Evolutionary conservation across 53 echinoderm and acorn worm species (phyloP), one percentile per base, ranked within the genome.

Genomic region (Crossaster papposus): DNA sequence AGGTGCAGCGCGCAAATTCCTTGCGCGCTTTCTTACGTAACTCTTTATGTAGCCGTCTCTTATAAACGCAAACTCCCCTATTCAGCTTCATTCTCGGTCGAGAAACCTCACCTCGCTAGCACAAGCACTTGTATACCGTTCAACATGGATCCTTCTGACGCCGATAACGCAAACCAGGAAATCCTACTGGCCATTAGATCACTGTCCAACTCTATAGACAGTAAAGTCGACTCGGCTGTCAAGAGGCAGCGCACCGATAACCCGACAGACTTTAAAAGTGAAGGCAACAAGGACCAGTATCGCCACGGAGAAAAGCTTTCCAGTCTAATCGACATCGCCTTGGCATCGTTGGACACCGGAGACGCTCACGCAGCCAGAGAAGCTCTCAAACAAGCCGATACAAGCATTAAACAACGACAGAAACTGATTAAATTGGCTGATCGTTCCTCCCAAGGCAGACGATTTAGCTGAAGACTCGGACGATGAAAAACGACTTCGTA

Each of bases 241-340:
- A n/a, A n/a, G n/a, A 6, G 68, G 20, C 11, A 13, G 11, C 23
- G 68, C 68, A n/a, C 28, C 28, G 68, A 68, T n/a, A 68, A 18
- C 28, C 68, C 68, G 23, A 10, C 68, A n/a, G 68, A 68, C 68
- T n/a, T 68, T 22, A 68, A 68, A 68, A 68, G 68, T 22, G 7
- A n/a, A 68, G 68, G 68, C 20, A 68, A 68, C 68, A 68, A 68
- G 68, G 68, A 68, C 68, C 23, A 68, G 68, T 68, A n/a, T 18
- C 68, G 68, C 68, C 20, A 68, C 28, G 23, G 23, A 22, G 68
- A 68, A 26, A 68, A 68, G 68, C 68, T 68, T 12, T 22, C 68
- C 68, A 22, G 23, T 22, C 68, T n/a, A 68, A 68, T 68, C 28
- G 68, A 68, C 68, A 26, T 22, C 28, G 68, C 68, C 68, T 18